Evolutionary conservation across 2,888 invertebrate species (phyloP).

Genomic region (Caenorhabditis becei): DNA sequence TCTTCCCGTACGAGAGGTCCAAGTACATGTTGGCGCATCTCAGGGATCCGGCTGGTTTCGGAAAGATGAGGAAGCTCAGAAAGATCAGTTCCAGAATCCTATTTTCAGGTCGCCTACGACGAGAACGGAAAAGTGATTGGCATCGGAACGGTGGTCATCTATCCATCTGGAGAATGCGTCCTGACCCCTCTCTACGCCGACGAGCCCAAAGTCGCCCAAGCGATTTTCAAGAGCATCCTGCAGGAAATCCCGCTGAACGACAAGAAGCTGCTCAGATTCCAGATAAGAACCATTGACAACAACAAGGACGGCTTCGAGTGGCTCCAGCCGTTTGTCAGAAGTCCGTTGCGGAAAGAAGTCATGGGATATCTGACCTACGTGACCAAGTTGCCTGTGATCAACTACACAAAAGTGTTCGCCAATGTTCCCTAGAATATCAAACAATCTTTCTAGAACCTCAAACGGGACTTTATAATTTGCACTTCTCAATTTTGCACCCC

Average conservation of each 20-base stretch:
- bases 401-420: slow-evolving; percentile 43
- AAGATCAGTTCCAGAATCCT: too few species aligned
- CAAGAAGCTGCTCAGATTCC: slow-evolving; percentile 43
- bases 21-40: too few species aligned
- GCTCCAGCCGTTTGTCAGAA: slow-evolving; percentile 48
- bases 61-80: too few species aligned
- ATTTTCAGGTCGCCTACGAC: slow-evolving; percentile 42
- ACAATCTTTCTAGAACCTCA: too few species aligned
- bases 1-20: too few species aligned
- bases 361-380: slow-evolving; percentile 24
- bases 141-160: slow-evolving; percentile 31
- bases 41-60: too few species aligned
- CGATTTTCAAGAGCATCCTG: slow-evolving; percentile 34
- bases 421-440: slow-evolving; percentile 50
- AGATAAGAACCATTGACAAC: slow-evolving; percentile 38
- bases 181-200: slow-evolving; percentile 43
- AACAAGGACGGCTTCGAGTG: slow-evolving; percentile 20
- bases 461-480: too few species aligned
- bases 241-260: slow-evolving; percentile 24
- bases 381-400: slow-evolving; percentile 16
- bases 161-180: slow-evolving; percentile 47
- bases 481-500: too few species aligned
- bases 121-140: slow-evolving; percentile 19
- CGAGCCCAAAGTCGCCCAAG: slow-evolving; percentile 5
- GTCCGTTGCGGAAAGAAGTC: slow-evolving; percentile 16